Conservation (phyloP, 2,888 invertebrate genomes). For the Unio delphinus region DNA sequence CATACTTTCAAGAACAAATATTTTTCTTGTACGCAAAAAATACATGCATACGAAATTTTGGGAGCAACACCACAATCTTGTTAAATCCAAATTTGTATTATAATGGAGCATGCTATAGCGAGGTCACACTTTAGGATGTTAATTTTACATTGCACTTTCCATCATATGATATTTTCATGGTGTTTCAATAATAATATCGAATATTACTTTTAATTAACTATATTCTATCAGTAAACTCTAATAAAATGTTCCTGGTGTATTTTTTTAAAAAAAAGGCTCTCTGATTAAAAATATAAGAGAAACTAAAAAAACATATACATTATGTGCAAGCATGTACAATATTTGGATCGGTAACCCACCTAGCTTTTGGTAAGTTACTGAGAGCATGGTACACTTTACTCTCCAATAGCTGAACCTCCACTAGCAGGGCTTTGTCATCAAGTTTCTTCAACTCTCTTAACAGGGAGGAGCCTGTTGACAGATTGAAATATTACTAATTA, state of each 20-base stretch:
- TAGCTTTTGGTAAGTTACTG: constrained; percentile 90
- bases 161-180: too few species aligned
- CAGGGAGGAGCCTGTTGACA: constrained; percentile 78
- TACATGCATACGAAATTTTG: too few species aligned
- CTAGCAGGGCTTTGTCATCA: constrained; percentile 98
- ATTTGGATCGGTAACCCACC: constrained; percentile 33
- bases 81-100: too few species aligned
- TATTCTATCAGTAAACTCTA: neutral
- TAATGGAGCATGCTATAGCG: too few species aligned
- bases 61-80: too few species aligned
- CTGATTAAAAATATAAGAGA: neutral
- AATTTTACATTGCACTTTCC: too few species aligned
- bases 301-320: neutral
- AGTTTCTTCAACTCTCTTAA: constrained; percentile 97
- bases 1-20: too few species aligned
- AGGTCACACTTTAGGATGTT: too few species aligned
- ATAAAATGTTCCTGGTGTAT: neutral
- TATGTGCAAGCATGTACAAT: neutral
- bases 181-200: too few species aligned
- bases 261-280: neutral
- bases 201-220: neutral
- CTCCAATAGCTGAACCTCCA: constrained; percentile 97
- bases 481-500: too few species aligned
- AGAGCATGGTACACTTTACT: constrained; percentile 99
- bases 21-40: too few species aligned